phyloP scores from a whole-genome alignment of 2,888 invertebrate genomes.

The Didymodactylos carnosus region DNA sequence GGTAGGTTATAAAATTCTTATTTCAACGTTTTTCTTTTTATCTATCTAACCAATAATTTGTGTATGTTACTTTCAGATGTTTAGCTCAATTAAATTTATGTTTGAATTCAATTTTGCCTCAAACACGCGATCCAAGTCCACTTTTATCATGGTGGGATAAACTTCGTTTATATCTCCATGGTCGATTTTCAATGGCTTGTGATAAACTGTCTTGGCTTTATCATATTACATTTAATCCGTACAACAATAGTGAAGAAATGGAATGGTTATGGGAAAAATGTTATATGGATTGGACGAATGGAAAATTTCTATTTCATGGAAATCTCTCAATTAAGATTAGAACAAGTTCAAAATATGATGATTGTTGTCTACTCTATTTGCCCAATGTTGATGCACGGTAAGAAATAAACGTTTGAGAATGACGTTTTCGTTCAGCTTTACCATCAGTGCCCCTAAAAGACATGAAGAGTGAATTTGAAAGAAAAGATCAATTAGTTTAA shows the following conservation, averaged over 20 bases:
- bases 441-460: no score
- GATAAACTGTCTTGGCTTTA: conserved; percentile 68
- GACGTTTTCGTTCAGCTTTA: background rate
- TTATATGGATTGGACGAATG: conserved; percentile 79
- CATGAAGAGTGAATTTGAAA: no score
- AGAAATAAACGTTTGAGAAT: background rate
- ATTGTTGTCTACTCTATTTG: conserved; percentile 72
- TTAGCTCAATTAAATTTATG: conserved; percentile 69
- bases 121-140: conserved; percentile 48
- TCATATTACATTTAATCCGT: conserved; percentile 87
- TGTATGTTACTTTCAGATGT: no score
- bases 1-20: no score
- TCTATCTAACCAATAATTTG: no score
- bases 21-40: no score
- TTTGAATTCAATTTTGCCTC: conserved; percentile 47
- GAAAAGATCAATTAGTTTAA: no score
- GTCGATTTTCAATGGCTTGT: conserved; percentile 66
- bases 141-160: conserved; percentile 94
- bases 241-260: conserved; percentile 96
- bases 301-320: background rate
- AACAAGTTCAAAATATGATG: conserved; percentile 95
- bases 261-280: conserved; percentile 83
- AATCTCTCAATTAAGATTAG: conserved; percentile 69
- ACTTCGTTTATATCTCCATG: conserved; percentile 70
- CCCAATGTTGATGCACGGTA: conserved; percentile 42